Evolutionary conservation across 2,797 vertebrate species (phyloP).

Genomic region (Siniperca obscura): DNA sequence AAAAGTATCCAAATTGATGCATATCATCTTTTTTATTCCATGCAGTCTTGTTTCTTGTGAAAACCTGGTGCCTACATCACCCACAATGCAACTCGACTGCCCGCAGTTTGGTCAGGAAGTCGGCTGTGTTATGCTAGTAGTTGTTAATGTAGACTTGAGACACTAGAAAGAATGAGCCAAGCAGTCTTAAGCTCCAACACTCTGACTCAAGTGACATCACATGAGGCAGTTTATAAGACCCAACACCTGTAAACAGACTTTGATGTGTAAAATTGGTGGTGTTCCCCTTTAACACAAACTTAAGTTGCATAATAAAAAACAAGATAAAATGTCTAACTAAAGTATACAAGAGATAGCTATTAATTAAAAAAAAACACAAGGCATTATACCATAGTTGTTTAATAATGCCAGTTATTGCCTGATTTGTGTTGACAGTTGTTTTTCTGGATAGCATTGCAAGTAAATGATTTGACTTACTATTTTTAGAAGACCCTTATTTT

Average conservation of each 20-base stretch:
- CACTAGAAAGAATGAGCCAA: no score
- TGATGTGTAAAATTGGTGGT: neutral
- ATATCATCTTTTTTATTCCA: neutral
- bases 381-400: neutral
- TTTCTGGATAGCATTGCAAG: neutral
- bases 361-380: neutral
- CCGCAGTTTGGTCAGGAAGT: no score
- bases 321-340: neutral
- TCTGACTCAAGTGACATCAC: neutral
- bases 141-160: neutral
- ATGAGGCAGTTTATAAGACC: neutral
- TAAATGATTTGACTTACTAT: neutral
- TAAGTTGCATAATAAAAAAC: neutral
- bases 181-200: neutral
- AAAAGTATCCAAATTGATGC: neutral
- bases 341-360: neutral
- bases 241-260: neutral
- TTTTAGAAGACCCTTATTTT: neutral
- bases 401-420: neutral
- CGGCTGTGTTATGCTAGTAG: neutral
- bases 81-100: neutral
- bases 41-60: neutral
- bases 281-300: slow-evolving; percentile 3
- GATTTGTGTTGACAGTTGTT: slow-evolving; percentile 18
- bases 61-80: neutral